Evolutionary conservation across 30 jellyfish, hydroid and myxozoan species (phyloP), one percentile per base, ranked within the genome.

Genomic region (Aurelia aurita): DNA sequence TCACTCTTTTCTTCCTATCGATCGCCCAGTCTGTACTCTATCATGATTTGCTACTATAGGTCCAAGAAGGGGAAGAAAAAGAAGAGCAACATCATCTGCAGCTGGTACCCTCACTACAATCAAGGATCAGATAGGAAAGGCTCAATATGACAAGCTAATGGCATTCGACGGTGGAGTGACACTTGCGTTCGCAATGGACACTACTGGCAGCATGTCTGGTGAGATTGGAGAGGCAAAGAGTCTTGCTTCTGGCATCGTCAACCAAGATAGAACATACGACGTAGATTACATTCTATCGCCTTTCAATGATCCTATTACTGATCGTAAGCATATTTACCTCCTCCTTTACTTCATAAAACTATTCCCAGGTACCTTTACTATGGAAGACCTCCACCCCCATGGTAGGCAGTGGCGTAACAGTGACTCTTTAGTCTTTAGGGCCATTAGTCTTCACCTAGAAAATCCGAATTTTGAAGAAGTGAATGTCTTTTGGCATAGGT

Each of bases 261-360:
- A 59, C 15, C 44, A n/a, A 43, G 60, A 79, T 0, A 65, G 97
- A n/a, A 69, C 84, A 23, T 74, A 55, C 61, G 69, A 35, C 11
- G 97, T 90, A 34, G 97, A 90, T 69, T 90, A 90, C 83, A 80
- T 82, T 15, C 72, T 90, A 10, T 82, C 97, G n/a, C 95, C 95
- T 4, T 82, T 90, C 85, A 90, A 90, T 59, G 97, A 90, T 31
- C 97, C 95, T 53, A 20, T 80, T 20, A 77, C 89, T 22, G 31
- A 63, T n/a, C 29, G 89, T 77, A 26, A 32, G 86, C 28, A 67
- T 26, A 15, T 69, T 39, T 28, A 35, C 31, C 28, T 62, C 74
- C 74, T 62, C 12, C 19, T 32, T 35, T 69, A 4, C 62, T 26
- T 71, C 53, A 15, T 25, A n/a, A n/a, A n/a, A n/a, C n/a, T n/a